phyloP scores from a whole-genome alignment of 1,140 invertebrate genomes.

The Panulirus ornatus region DNA sequence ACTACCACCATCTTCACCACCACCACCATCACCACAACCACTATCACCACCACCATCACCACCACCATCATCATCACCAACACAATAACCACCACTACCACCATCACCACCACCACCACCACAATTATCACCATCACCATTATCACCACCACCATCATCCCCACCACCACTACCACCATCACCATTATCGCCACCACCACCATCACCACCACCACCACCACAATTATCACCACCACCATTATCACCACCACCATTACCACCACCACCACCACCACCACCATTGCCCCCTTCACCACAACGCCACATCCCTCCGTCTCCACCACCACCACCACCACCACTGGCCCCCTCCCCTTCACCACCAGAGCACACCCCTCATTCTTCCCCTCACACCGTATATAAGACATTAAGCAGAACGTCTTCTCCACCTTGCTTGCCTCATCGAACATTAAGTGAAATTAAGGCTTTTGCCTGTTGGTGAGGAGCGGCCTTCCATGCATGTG shows the following conservation, averaged over 20 bases:
- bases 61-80: not conserved
- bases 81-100: not conserved
- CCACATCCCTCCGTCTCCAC: not conserved
- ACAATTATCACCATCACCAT: too few species aligned
- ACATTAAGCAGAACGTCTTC: not conserved
- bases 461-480: conserved; percentile 20
- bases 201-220: conserved; percentile 15
- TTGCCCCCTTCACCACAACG: not conserved
- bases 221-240: not conserved
- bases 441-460: conserved; percentile 15
- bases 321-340: not conserved
- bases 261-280: not conserved
- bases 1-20: not conserved
- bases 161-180: too few species aligned
- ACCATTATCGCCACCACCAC: not conserved
- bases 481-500: conserved; percentile 1
- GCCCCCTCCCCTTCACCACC: not conserved
- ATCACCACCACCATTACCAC: not conserved
- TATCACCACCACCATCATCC: not conserved
- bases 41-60: not conserved
- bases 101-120: not conserved
- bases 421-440: conserved; percentile 32
- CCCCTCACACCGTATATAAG: too few species aligned
- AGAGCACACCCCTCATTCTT: not conserved
- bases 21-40: not conserved